phyloP scores from a whole-genome alignment of 2,797 vertebrate species.

The Carapus acus region DNA sequence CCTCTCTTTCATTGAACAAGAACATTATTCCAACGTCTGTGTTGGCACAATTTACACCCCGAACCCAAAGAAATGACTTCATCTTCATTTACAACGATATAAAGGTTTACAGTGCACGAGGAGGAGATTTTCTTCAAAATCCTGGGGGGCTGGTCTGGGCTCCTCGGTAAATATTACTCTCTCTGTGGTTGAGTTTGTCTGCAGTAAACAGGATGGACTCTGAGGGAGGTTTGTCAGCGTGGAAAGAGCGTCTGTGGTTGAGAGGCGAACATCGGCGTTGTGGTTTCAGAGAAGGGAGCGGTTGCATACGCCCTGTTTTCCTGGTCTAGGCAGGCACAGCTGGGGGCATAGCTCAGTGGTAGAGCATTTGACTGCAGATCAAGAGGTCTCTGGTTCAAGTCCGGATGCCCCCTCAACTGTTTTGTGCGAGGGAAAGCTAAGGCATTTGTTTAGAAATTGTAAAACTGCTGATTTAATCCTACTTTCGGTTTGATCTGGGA shows the following conservation, averaged over 20 bases:
- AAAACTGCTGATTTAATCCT: too few species aligned
- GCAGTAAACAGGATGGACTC: constrained; percentile 58
- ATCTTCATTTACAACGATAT: constrained; percentile 37
- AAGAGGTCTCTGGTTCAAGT: constrained; percentile 66
- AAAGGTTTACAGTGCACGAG: constrained; percentile 32
- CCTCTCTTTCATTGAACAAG: too few species aligned
- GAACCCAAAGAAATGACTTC: constrained; percentile 47
- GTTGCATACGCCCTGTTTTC: constrained; percentile 1
- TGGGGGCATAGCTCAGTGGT: constrained; percentile 67
- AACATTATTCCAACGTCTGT: too few species aligned
- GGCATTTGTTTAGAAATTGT: too few species aligned
- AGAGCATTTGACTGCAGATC: constrained; percentile 67
- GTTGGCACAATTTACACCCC: too few species aligned
- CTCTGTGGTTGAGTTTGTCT: constrained; percentile 49
- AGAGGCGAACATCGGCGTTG: constrained; percentile 29
- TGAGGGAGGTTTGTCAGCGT: constrained; percentile 39
- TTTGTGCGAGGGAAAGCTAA: too few species aligned
- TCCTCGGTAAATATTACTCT: constrained; percentile 48
- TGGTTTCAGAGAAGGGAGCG: constrained; percentile 38
- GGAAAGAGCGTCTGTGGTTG: constrained; percentile 47
- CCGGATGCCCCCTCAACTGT: constrained; percentile 61
- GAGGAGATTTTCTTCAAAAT: neutral
- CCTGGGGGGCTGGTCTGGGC: constrained; percentile 23
- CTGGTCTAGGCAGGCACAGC: constrained; percentile 3
- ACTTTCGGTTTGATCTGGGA: too few species aligned